A percentile compares a stretch with the other conserved stretches of the same genome.
phyloP scores from a whole-genome alignment of 30 jellyfish, hydroid and myxozoan species.

The Cassiopea xamachana region DNA sequence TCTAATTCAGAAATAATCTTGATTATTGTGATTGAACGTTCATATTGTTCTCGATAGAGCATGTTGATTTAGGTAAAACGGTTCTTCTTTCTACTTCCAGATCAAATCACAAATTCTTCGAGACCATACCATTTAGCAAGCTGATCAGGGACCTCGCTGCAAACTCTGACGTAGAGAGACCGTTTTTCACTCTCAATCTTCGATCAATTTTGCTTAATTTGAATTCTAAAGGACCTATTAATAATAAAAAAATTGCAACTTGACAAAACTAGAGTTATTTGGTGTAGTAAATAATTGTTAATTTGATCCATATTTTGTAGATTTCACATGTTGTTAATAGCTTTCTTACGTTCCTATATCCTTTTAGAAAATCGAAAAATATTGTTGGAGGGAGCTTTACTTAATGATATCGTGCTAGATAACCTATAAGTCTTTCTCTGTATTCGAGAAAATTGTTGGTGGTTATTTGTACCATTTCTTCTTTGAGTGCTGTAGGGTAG shows the following conservation, averaged over 20 bases:
- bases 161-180: constrained; percentile 40
- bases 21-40: no score
- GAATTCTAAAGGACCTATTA: constrained; percentile 48
- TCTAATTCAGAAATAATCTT: no score
- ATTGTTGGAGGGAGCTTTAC: no score
- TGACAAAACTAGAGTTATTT: background rate
- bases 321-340: no score
- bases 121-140: constrained; percentile 49
- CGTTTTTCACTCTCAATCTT: constrained; percentile 65
- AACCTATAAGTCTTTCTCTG: no score
- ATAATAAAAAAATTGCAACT: constrained; percentile 8
- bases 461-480: no score
- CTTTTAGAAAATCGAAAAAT: no score
- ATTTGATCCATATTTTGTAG: no score
- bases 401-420: no score
- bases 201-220: constrained; percentile 69
- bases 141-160: constrained; percentile 62
- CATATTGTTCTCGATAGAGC: background rate
- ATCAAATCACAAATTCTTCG: constrained; percentile 64
- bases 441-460: no score
- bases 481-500: no score
- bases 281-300: background rate
- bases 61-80: background rate
- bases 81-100: constrained; percentile 17
- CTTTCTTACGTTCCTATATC: no score